Conservation (phyloP, 1,140 invertebrate species). For the Drosophila aff. region DNA sequence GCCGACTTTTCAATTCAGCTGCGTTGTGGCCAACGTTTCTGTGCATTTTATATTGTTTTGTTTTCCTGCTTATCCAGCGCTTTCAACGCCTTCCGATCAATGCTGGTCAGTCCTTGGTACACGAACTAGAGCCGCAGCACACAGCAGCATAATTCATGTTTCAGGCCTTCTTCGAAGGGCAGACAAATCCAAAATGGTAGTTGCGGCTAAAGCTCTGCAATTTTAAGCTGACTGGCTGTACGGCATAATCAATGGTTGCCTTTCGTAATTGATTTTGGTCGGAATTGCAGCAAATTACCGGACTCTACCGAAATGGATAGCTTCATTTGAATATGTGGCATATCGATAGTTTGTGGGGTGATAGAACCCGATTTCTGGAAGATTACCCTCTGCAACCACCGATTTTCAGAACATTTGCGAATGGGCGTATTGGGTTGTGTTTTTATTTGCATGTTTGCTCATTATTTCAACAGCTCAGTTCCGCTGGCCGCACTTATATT, state of each 20-base stretch:
- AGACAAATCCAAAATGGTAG: conserved; percentile 74
- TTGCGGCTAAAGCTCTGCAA: conserved; percentile 37
- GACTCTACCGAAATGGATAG: conserved; percentile 36
- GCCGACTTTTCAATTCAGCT: conserved; percentile 30
- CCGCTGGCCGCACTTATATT: conserved; percentile 50
- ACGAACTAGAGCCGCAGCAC: conserved; percentile 12
- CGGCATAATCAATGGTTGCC: conserved; percentile 62
- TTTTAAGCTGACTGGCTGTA: conserved; percentile 39
- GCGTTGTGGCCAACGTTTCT: conserved; percentile 19
- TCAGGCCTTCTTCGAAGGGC: conserved; percentile 50
- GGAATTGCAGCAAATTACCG: conserved; percentile 36
- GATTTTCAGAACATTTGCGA: neutral
- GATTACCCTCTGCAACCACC: conserved; percentile 3
- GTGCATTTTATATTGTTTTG: conserved; percentile 73
- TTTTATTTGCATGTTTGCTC: conserved; percentile 53
- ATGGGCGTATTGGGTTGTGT: neutral
- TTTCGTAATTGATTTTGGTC: conserved; percentile 49
- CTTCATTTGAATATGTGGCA: conserved; percentile 31
- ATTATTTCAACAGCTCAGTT: conserved; percentile 60
- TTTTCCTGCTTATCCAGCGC: conserved; percentile 71
- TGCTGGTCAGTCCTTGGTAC: conserved; percentile 15
- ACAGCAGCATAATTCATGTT: conserved; percentile 74
- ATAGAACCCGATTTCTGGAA: conserved; percentile 35
- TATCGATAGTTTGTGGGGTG: conserved; percentile 31
- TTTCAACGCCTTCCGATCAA: conserved; percentile 74